Conservation (phyloP, 2,113 vertebrate genomes). For the Bufo gargarizans region DNA sequence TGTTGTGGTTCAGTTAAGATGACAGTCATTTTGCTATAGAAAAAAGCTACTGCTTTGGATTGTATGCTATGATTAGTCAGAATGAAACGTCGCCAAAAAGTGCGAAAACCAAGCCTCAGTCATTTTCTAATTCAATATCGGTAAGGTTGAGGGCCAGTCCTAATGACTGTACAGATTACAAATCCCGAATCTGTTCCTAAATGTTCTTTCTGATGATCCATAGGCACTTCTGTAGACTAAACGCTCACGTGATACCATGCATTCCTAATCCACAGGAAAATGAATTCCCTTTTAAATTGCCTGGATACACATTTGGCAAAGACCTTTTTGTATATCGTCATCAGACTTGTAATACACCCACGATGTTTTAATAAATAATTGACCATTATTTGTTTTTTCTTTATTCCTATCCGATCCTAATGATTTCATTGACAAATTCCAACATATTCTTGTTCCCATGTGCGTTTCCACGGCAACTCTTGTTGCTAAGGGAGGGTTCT, state of each 20-base stretch:
- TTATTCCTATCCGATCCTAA: conserved; percentile 48
- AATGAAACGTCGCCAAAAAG: background rate
- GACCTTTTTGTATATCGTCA: background rate
- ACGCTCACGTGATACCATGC: background rate
- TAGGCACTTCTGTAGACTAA: conserved; percentile 6
- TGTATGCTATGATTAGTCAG: background rate
- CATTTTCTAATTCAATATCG: background rate
- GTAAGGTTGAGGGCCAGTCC: background rate
- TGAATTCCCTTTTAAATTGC: background rate
- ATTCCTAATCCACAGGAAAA: background rate
- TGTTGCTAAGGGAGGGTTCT: conserved; percentile 58
- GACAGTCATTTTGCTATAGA: background rate
- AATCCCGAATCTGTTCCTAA: background rate
- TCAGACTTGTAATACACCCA: conserved; percentile 41
- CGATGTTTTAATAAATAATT: conserved; percentile 47
- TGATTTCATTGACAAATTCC: conserved; percentile 59
- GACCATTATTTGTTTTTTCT: conserved; percentile 51
- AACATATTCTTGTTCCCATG: conserved; percentile 48
- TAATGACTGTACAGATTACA: background rate
- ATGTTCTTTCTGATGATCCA: background rate
- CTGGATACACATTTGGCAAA: conserved; percentile 1
- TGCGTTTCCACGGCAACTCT: conserved; percentile 53
- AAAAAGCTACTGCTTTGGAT: background rate
- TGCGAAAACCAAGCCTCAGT: background rate
- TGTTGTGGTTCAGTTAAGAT: background rate